Evolutionary conservation across 2,113 vertebrate species (phyloP).

Genomic region (Pterocles orientalis): DNA sequence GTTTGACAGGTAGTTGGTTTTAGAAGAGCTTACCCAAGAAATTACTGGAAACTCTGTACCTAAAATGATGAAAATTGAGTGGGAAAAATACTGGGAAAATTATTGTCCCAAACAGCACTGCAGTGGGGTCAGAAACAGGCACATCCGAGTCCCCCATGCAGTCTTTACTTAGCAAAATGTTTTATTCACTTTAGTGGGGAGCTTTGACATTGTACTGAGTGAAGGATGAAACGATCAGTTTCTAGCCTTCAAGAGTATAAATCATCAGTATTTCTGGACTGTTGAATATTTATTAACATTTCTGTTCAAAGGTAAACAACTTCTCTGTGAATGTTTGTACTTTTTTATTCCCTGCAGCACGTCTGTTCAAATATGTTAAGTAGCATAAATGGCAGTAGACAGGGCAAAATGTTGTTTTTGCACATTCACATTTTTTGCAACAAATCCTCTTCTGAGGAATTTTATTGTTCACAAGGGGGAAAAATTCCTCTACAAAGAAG

Average conservation of each 20-base stretch:
- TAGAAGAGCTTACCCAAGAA: background rate
- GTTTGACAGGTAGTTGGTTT: background rate
- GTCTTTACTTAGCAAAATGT: background rate
- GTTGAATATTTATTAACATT: background rate
- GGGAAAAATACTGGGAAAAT: background rate
- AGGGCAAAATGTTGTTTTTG: background rate
- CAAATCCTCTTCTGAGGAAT: background rate
- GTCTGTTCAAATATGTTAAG: background rate
- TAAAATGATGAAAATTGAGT: background rate
- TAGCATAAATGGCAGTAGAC: background rate
- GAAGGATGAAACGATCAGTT: background rate
- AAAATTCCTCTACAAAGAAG: background rate
- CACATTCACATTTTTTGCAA: background rate
- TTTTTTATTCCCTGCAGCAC: background rate
- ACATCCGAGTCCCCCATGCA: background rate
- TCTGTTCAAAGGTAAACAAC: constrained; percentile 23
- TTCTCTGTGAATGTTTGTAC: background rate
- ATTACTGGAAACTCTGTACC: background rate
- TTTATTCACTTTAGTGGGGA: background rate
- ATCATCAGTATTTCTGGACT: background rate
- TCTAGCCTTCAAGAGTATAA: background rate
- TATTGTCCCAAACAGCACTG: background rate
- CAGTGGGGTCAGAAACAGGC: background rate
- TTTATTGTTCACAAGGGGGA: background rate
- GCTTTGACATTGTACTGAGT: background rate